Conservation (phyloP, 30 jellyfish, hydroid and myxozoan species). For the Sanderia malayensis region DNA sequence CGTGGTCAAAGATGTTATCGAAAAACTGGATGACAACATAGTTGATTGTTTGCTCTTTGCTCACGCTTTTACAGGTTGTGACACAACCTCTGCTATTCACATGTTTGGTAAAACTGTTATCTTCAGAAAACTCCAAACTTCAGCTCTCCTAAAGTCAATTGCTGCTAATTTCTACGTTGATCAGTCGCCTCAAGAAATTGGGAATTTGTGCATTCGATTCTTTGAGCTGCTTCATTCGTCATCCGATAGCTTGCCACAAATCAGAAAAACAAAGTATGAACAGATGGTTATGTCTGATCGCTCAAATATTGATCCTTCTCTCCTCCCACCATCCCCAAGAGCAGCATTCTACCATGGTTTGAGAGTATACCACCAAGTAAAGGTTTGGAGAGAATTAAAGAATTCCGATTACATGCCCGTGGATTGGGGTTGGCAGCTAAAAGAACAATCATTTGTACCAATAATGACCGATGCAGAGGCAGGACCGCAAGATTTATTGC, state of each 20-base stretch:
- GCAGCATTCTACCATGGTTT: slow-evolving; percentile 48
- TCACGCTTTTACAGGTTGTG: no score
- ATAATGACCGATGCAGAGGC: neutral
- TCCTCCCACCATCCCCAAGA: slow-evolving; percentile 52
- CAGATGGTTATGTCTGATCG: slow-evolving; percentile 49
- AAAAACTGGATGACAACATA: no score
- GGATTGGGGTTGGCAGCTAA: neutral
- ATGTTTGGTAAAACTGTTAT: no score
- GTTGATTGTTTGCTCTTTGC: no score
- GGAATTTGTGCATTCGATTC: neutral
- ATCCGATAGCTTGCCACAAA: slow-evolving; percentile 12
- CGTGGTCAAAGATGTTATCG: slow-evolving; percentile 3
- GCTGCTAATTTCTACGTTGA: slow-evolving; percentile 13
- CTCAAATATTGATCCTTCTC: slow-evolving; percentile 22
- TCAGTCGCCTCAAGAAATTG: slow-evolving; percentile 24
- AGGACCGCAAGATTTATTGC: neutral
- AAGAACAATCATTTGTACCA: neutral
- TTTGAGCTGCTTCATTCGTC: slow-evolving; percentile 33
- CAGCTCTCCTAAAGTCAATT: no score
- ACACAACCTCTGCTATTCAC: no score
- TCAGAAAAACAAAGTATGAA: slow-evolving; percentile 36
- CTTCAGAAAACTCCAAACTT: no score
- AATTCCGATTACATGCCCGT: slow-evolving; percentile 24
- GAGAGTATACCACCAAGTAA: slow-evolving; percentile 28
- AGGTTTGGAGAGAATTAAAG: slow-evolving; percentile 18